Percentiles rank a stretch among this genome's conserved stretches.
Conservation (phyloP, 2,797 vertebrate species). For the Crenuchus spilurus region DNA sequence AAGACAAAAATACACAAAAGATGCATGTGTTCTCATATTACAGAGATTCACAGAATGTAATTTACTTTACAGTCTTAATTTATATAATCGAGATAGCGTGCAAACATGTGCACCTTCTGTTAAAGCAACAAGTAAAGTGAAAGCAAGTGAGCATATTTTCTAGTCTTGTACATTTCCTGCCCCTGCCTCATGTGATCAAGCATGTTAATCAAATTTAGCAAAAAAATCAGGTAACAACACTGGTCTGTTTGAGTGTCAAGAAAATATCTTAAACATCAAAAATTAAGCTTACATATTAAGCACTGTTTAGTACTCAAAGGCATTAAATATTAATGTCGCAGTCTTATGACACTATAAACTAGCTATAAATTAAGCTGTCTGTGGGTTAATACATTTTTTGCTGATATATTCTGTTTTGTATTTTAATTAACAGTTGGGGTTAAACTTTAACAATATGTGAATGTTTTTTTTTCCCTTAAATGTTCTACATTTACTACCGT, state of each 20-base stretch:
- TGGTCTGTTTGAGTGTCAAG: neutral
- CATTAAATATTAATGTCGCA: neutral
- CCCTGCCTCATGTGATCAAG: neutral
- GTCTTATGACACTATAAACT: neutral
- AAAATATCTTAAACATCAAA: neutral
- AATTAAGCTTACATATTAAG: neutral
- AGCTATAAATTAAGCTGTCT: neutral
- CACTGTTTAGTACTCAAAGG: neutral
- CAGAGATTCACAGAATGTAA: too few species aligned
- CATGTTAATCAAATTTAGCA: neutral
- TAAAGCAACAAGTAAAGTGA: slow-evolving; percentile 35
- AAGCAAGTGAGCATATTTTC: neutral
- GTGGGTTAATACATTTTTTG: too few species aligned
- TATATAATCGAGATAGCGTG: slow-evolving; percentile 60
- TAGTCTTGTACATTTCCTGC: neutral
- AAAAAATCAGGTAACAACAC: neutral
- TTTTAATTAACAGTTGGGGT: neutral
- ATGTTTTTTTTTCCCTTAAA: too few species aligned
- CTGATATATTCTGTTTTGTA: neutral
- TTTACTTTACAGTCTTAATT: too few species aligned
- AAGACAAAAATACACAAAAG: neutral
- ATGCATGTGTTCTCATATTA: slow-evolving; percentile 7
- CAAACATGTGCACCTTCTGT: slow-evolving; percentile 53
- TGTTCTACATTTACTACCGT: too few species aligned
- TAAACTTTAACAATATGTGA: too few species aligned